Base-by-base conservation (phyloP, 2,888 invertebrate genomes). In the Daptonema setosum region DNA sequence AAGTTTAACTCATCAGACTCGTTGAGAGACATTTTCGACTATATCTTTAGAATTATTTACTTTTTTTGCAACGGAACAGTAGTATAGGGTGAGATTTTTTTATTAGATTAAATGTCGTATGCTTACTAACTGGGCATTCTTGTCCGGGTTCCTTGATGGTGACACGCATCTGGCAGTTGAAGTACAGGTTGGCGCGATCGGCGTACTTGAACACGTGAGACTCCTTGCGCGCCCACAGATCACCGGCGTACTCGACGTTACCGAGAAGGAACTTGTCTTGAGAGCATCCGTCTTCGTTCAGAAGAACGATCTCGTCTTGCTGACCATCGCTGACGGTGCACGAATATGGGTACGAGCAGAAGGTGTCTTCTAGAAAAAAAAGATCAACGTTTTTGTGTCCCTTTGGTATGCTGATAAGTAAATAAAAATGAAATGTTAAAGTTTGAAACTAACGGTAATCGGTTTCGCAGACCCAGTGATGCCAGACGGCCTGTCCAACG, bases 181-280 rank as follows among this genome's bases (percentile, higher is more conserved):
- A 56, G 30, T 35, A 52, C 20, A 52, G 29, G 24, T 41, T 43
- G 20, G 56, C 22, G 20, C 28, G 28, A 54, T 56, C 56, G 56
- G 56, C 56, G 48, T 53, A 56, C 41, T 56, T 56, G 56, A 53
- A 56, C n/a, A 56, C 56, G 54, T 54, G 54, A 2, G 54, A 22
- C 54, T 54, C 35, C 45, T 45, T 45, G 20, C 43, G 22, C 17
- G 43, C 54, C 45, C 35, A 24, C 43, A 56, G 53, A 35, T 47
- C 53, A 20, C 14, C 45, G 22, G 47, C 11, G 54, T 56, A 45
- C 22, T 54, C 54, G 45, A 45, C 45, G 22, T 54, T 43, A 45
- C 28, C 28, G 22, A 57, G 41, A 50, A 57, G 26, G 28, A 50
- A 22, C 14, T 26, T 26, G 45, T 57, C 57, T 17, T 35, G 2